Percentiles rank a stretch among this genome's conserved stretches.
phyloP scores from a whole-genome alignment of 2,113 vertebrate species.

The Prochilodus magdalenae region DNA sequence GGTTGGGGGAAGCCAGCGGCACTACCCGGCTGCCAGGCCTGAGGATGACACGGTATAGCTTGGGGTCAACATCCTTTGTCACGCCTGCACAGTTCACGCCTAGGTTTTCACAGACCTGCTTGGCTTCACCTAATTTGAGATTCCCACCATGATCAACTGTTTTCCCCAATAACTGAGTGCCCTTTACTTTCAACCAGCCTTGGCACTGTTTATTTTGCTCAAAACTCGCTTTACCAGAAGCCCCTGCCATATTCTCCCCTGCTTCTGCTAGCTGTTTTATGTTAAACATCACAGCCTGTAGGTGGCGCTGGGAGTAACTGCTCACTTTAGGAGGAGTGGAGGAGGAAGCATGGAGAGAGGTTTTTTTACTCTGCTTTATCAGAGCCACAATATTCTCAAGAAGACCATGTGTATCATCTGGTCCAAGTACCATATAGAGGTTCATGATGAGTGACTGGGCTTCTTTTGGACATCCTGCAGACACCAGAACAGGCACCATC shows the following conservation, averaged over 20 bases:
- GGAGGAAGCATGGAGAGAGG: not conserved
- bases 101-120: conserved; percentile 70
- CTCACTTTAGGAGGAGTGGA: not conserved
- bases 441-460: conserved; percentile 65
- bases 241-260: conserved; percentile 27
- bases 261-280: conserved; percentile 68
- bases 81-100: conserved; percentile 78
- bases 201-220: conserved; percentile 54
- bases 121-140: conserved; percentile 52
- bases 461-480: conserved; percentile 73
- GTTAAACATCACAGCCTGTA: conserved; percentile 77
- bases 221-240: not conserved
- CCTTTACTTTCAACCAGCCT: conserved; percentile 70
- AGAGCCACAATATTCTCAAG: conserved; percentile 53
- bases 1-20: conserved; percentile 43
- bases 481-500: conserved; percentile 77
- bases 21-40: conserved; percentile 59
- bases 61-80: conserved; percentile 45
- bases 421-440: conserved; percentile 72
- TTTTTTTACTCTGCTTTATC: conserved; percentile 28
- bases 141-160: conserved; percentile 31
- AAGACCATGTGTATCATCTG: conserved; percentile 68
- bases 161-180: conserved; percentile 61
- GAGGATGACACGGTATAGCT: conserved; percentile 62
- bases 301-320: conserved; percentile 42